Conservation (phyloP, 30 jellyfish, hydroid and myxozoan species). For the Morbakka virulenta region DNA sequence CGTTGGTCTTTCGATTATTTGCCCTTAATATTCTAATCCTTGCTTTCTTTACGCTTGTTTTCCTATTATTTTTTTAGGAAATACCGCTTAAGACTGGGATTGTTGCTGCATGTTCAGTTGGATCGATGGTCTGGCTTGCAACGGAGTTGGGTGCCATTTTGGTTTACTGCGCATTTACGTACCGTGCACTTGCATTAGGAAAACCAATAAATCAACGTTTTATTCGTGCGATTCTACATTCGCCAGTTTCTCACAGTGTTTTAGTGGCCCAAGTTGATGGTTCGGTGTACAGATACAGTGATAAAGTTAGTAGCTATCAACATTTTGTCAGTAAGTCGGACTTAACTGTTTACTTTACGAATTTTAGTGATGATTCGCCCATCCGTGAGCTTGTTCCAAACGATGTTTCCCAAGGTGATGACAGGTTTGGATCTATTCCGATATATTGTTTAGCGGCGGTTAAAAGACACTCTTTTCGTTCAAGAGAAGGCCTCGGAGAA, state of each 20-base stretch:
- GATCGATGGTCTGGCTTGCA: constrained; percentile 90
- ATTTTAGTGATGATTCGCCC: constrained; percentile 5
- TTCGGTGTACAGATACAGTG: constrained; percentile 57
- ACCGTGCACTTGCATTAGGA: constrained; percentile 88
- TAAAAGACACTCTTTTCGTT: constrained; percentile 50
- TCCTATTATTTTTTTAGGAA: too few species aligned
- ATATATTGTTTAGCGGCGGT: constrained; percentile 91
- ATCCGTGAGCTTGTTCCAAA: constrained; percentile 62
- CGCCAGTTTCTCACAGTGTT: constrained; percentile 81
- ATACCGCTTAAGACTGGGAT: constrained; percentile 49
- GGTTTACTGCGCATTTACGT: constrained; percentile 79
- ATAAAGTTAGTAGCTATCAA: constrained; percentile 43
- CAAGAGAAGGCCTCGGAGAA: constrained; percentile 32
- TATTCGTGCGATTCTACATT: constrained; percentile 67
- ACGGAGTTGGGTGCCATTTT: constrained; percentile 72
- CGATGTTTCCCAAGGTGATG: constrained; percentile 43
- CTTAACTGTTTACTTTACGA: constrained; percentile 18
- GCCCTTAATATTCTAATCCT: too few species aligned
- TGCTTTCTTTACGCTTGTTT: too few species aligned
- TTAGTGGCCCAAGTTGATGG: constrained; percentile 68
- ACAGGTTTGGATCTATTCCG: constrained; percentile 30
- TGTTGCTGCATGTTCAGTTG: constrained; percentile 81
- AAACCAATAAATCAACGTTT: constrained; percentile 49
- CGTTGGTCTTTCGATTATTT: too few species aligned
- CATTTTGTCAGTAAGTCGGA: constrained; percentile 48